phyloP scores from a whole-genome alignment of 2,797 vertebrate species.

The Podarcis siculus region DNA sequence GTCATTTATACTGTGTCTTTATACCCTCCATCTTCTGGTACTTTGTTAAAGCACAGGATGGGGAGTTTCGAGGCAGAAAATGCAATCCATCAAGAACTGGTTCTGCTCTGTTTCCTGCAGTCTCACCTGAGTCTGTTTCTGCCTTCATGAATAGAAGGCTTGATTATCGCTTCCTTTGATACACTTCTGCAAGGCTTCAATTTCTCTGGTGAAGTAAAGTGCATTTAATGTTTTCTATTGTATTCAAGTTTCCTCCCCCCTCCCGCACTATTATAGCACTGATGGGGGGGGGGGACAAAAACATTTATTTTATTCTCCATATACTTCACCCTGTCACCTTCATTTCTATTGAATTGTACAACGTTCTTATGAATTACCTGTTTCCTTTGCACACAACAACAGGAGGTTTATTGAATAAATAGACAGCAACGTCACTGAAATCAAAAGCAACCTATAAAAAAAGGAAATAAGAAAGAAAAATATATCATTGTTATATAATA shows the following conservation, averaged over 20 bases:
- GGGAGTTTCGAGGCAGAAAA: not conserved
- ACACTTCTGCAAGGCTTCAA: not conserved
- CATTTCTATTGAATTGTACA: slow-evolving; percentile 25
- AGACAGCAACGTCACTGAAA: slow-evolving; percentile 79
- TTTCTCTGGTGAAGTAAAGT: not conserved
- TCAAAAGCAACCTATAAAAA: slow-evolving; percentile 78
- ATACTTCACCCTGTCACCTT: slow-evolving; percentile 28
- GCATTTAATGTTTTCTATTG: not conserved
- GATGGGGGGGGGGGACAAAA: not conserved
- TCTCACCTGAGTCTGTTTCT: not conserved
- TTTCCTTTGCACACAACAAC: slow-evolving; percentile 81
- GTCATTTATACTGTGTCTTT: not conserved
- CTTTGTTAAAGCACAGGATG: too few relatives aligned
- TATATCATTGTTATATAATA: not conserved
- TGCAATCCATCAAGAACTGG: not conserved
- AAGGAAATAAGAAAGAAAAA: slow-evolving; percentile 49
- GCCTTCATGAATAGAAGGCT: not conserved
- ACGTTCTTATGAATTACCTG: slow-evolving; percentile 75
- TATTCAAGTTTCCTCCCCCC: slow-evolving; percentile 2
- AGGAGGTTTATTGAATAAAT: slow-evolving; percentile 85
- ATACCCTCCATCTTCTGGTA: not conserved
- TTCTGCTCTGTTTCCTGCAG: not conserved
- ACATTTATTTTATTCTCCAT: slow-evolving; percentile 20
- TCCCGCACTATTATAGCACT: not conserved
- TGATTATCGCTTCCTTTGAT: not conserved